Conservation (phyloP, 2,113 vertebrate species). For the Gadus chalcogrammus region DNA sequence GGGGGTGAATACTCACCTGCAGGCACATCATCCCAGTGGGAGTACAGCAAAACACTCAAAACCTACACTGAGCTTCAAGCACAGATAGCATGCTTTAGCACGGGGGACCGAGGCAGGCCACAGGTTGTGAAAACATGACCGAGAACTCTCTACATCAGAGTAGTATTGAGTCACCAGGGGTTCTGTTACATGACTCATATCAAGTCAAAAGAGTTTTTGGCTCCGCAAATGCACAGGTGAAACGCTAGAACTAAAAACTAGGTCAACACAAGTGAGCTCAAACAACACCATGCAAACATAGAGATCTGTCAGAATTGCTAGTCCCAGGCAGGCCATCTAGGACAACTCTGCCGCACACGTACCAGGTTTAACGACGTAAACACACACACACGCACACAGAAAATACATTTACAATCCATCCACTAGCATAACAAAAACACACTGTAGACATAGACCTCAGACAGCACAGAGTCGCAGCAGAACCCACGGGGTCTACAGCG, state of each 20-base stretch:
- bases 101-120: constrained; percentile 21
- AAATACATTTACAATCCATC: background rate
- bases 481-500: background rate
- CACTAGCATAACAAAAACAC: background rate
- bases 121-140: constrained; percentile 59
- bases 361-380: background rate
- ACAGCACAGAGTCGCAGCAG: constrained; percentile 36
- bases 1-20: constrained; percentile 39
- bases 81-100: constrained; percentile 67
- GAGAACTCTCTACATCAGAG: constrained; percentile 33
- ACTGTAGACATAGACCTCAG: background rate
- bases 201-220: too few species aligned
- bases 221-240: too few species aligned
- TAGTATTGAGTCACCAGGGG: too few species aligned
- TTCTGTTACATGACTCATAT: too few species aligned
- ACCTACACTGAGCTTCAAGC: constrained; percentile 61
- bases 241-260: too few species aligned
- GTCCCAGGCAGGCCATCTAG: too few species aligned
- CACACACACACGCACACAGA: background rate
- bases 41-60: constrained; percentile 38
- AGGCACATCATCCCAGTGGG: constrained; percentile 43
- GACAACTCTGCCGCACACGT: too few species aligned
- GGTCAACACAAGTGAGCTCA: too few species aligned
- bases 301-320: too few species aligned
- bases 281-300: too few species aligned